Conservation (phyloP, 2,797 vertebrate genomes). For the Rhabdomys pumilio region DNA sequence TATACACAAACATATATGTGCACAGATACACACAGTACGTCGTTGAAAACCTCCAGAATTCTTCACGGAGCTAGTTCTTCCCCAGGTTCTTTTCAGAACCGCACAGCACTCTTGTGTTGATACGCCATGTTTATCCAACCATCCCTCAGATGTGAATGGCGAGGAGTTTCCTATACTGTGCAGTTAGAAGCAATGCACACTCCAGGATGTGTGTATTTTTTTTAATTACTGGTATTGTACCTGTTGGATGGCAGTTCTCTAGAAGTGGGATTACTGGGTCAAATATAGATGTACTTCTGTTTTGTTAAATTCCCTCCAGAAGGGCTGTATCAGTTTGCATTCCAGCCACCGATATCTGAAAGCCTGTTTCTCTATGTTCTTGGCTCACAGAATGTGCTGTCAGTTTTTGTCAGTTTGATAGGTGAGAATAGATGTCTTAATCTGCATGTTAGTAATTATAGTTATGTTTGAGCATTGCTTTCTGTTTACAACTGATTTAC, state of each 20-base stretch:
- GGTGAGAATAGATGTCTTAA: not conserved
- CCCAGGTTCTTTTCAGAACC: not conserved
- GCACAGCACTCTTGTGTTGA: not conserved
- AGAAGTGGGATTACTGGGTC: not conserved
- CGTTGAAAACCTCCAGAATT: not conserved
- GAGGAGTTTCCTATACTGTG: not conserved
- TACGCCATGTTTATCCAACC: not conserved
- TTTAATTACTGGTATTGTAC: not conserved
- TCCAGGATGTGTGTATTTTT: fast-evolving
- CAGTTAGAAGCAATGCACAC: not conserved
- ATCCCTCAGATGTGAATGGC: fast-evolving
- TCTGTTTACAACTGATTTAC: not conserved
- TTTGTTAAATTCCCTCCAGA: not conserved
- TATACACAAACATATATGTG: not conserved
- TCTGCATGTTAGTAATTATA: not conserved
- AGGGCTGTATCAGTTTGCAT: not conserved
- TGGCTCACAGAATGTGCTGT: not conserved
- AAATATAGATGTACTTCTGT: not conserved
- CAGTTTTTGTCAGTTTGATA: slow-evolving; percentile 8
- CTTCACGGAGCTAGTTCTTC: not conserved
- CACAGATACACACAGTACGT: not conserved
- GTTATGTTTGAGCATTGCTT: not conserved
- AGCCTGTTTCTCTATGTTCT: not conserved
- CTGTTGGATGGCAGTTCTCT: not conserved
- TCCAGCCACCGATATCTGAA: not conserved